These are phyloP conservation scores for Sciaenops ocellatus DNA, from an alignment of 2,797 vertebrate species.

Conservation along the genomic window DNA sequence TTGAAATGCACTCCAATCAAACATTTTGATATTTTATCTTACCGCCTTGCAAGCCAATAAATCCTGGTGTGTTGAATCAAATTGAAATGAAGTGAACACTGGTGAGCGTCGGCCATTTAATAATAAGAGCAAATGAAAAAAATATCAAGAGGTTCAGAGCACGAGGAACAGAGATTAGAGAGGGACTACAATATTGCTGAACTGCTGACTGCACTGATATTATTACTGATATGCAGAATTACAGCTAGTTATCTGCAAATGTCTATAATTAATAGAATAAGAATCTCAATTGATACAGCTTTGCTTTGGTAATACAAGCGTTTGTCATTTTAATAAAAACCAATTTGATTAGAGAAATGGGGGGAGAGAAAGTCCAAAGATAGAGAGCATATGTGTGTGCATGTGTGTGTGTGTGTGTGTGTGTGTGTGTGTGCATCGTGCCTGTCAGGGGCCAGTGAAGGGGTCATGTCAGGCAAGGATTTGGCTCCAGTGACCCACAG, in stretches of 20 bases:
- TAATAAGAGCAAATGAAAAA: conserved; percentile 54
- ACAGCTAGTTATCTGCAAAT: conserved; percentile 35
- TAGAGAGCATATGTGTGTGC: not conserved
- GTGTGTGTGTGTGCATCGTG: not conserved
- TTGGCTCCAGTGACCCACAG: not conserved
- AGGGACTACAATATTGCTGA: conserved; percentile 26
- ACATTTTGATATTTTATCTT: conserved; percentile 22
- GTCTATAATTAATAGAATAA: conserved; percentile 40
- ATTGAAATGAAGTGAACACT: conserved; percentile 41
- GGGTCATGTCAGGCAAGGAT: not conserved
- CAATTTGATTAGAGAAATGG: conserved; percentile 9
- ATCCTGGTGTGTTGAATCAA: conserved; percentile 32
- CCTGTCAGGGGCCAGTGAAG: not conserved
- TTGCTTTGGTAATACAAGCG: conserved; percentile 7
- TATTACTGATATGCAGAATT: conserved; percentile 30
- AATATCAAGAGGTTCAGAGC: conserved; percentile 21
- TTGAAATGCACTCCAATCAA: not conserved
- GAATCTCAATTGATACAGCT: conserved; percentile 22
- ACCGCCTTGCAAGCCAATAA: conserved; percentile 17
- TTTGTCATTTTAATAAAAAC: conserved; percentile 26
- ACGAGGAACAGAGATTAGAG: conserved; percentile 26
- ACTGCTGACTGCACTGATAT: conserved; percentile 42
- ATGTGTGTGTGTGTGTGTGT: conserved; percentile 7
- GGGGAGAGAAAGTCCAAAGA: not conserved
- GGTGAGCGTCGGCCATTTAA: conserved; percentile 30